phyloP scores from a whole-genome alignment of 2,113 vertebrate genomes.

The Rhombomys opimus region DNA sequence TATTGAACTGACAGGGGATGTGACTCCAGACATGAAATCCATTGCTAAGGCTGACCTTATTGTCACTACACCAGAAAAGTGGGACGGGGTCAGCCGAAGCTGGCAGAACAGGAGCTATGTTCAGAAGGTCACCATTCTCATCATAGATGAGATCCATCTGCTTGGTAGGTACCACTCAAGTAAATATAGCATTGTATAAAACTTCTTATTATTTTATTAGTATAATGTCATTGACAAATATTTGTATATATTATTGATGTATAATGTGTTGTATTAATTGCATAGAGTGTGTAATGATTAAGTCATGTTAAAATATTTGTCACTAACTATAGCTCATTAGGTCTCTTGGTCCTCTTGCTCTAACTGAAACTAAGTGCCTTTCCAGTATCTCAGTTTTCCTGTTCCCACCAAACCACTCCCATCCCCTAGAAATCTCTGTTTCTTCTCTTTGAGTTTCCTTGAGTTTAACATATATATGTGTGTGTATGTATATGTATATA shows the following conservation, averaged over 20 bases:
- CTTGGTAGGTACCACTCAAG: slow-evolving; percentile 89
- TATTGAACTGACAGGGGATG: slow-evolving; percentile 97
- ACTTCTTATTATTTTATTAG: not conserved
- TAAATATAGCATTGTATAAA: slow-evolving; percentile 52
- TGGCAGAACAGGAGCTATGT: slow-evolving; percentile 99
- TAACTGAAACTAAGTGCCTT: not conserved
- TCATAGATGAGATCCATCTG: slow-evolving; percentile 99
- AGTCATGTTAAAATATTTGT: not conserved
- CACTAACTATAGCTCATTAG: not conserved
- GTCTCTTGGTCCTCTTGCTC: not conserved
- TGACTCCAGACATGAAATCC: slow-evolving; percentile 97
- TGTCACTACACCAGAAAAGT: slow-evolving; percentile 98
- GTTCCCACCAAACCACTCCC: not conserved
- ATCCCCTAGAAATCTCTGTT: not conserved
- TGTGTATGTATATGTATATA: too few species aligned
- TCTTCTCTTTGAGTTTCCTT: not conserved
- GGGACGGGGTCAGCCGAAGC: slow-evolving; percentile 98
- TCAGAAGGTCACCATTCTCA: slow-evolving; percentile 97
- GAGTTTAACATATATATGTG: not conserved
- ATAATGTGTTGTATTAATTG: not conserved
- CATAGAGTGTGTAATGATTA: not conserved
- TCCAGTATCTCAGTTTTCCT: not conserved
- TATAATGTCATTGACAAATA: not conserved
- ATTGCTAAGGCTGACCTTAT: slow-evolving; percentile 97
- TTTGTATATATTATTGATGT: not conserved